phyloP scores from a whole-genome alignment of 2,888 invertebrate species.

The Epinotia nisella region DNA sequence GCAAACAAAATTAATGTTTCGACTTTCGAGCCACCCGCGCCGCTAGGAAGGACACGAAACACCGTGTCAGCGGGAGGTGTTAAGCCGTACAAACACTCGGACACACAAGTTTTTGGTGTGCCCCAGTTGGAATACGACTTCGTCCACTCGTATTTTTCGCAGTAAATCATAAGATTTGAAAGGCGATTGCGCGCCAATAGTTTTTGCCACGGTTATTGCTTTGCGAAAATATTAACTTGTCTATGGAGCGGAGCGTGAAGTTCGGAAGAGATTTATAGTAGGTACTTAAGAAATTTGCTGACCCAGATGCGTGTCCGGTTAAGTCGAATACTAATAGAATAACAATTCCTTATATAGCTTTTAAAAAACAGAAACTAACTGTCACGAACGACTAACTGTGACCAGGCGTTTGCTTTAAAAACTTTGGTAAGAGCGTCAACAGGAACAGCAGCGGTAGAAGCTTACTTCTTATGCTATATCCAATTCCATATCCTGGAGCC shows the following conservation, averaged over 20 bases:
- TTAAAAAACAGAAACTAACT: too few species aligned
- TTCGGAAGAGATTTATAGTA: conserved; percentile 41
- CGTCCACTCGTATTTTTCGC: conserved; percentile 55
- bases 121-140: conserved; percentile 49
- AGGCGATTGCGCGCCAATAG: conserved; percentile 60
- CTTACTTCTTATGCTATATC: too few species aligned
- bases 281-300: conserved; percentile 36
- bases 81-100: conserved; percentile 47
- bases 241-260: conserved; percentile 31
- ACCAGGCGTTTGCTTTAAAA: too few species aligned
- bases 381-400: too few species aligned
- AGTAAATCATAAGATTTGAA: conserved; percentile 68
- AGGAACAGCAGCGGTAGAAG: too few species aligned
- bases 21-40: conserved; percentile 53
- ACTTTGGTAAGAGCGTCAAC: too few species aligned
- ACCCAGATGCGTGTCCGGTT: conserved; percentile 29
- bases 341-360: not conserved
- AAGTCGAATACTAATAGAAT: not conserved
- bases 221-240: conserved; percentile 47
- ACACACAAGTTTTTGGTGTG: conserved; percentile 28
- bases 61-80: conserved; percentile 43
- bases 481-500: too few species aligned
- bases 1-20: conserved; percentile 70
- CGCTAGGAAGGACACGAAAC: conserved; percentile 25
- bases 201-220: conserved; percentile 69